Base-by-base conservation (phyloP, 2,797 vertebrate species). In the Trematomus bernacchii region DNA sequence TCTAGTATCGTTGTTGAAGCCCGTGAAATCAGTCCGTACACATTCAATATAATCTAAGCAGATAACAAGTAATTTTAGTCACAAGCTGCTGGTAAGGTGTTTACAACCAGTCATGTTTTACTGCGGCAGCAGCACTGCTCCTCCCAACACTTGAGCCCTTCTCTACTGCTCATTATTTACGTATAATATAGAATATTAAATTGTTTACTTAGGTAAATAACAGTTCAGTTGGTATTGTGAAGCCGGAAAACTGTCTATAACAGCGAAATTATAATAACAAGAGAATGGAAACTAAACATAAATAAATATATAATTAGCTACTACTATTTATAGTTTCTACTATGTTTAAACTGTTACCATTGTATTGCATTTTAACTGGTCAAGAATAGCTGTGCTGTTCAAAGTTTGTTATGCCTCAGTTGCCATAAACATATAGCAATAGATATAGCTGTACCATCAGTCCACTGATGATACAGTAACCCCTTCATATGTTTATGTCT, bases 31-130 rank as follows among this genome's bases (percentile, higher is more conserved):
- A 55, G 33, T 30, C 44, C 44, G 11, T n/a, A 47, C 50, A 65
- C 30, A 57, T 55, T 13, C 23, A 48, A 47, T 62, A 16, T 53
- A 74, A 60, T 57, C 14, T 59, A 46, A 13, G 44, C 14, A 51
- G 55, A 71, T 62, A 43, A 55, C 43, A 52, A 33, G 65, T 40
- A 37, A 51, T 73, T 40, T 42, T 58, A 57, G 51, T 62, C 47
- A 69, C 30, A 79, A 61, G 51, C 55, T 77, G 51, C 55, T 77
- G 51, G 27, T 40, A 53, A 64, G 44, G 64, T 82, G 78, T 82
- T 82, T 85, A 61, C 79, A 69, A 87, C 53, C 64, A 63, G 44
- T 46, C 67, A 58, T 23, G 61, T 73, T 83, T 80, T 63, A 69
- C 65, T 78, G 71, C 47, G 65, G 54, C 65, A 68, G 12, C 68